These are phyloP conservation scores for Linurgus olivaceus DNA, from an alignment of 2,797 vertebrate species.

Conservation along the genomic window DNA sequence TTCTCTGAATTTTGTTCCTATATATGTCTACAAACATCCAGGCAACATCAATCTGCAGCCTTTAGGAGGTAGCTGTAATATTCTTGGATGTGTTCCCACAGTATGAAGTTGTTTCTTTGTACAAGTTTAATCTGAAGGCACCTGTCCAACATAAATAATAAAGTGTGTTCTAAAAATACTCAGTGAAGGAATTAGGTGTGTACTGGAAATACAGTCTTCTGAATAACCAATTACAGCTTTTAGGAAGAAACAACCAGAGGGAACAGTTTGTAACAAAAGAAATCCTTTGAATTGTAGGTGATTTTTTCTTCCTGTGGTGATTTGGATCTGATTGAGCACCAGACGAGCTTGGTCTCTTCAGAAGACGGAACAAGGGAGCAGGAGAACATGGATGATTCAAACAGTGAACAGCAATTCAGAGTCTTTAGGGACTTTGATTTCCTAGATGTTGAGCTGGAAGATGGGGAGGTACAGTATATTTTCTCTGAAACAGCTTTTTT, in stretches of 20 bases:
- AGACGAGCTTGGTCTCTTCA: slow-evolving; percentile 92
- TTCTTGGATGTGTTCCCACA: slow-evolving; percentile 68
- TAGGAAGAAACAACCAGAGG: slow-evolving; percentile 51
- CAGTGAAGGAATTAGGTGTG: slow-evolving; percentile 82
- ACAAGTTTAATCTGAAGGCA: slow-evolving; percentile 78
- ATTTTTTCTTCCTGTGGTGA: slow-evolving; percentile 99
- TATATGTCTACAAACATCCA: slow-evolving; percentile 47
- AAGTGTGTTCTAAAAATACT: slow-evolving; percentile 83
- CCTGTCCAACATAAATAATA: slow-evolving; percentile 85
- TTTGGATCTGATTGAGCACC: slow-evolving; percentile 95
- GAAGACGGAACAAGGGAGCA: slow-evolving; percentile 90
- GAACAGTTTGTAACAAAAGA: slow-evolving; percentile 61
- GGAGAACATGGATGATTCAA: slow-evolving; percentile 94
- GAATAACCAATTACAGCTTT: slow-evolving; percentile 60
- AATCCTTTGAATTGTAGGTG: slow-evolving; percentile 80
- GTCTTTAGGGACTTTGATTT: slow-evolving; percentile 99
- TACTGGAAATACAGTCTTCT: slow-evolving; percentile 74
- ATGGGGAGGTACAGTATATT: slow-evolving; percentile 88
- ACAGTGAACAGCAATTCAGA: slow-evolving; percentile 97
- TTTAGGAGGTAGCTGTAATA: slow-evolving; percentile 57
- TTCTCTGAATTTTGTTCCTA: slow-evolving; percentile 25
- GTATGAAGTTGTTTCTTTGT: slow-evolving; percentile 69
- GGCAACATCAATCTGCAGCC: slow-evolving; percentile 44
- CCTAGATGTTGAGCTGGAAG: slow-evolving; percentile 97
- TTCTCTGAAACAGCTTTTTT: slow-evolving; percentile 45